Percentiles rank a stretch among this genome's conserved stretches.
Conservation (phyloP, 2,888 invertebrate genomes). For the Pristionchus maxplancki region DNA sequence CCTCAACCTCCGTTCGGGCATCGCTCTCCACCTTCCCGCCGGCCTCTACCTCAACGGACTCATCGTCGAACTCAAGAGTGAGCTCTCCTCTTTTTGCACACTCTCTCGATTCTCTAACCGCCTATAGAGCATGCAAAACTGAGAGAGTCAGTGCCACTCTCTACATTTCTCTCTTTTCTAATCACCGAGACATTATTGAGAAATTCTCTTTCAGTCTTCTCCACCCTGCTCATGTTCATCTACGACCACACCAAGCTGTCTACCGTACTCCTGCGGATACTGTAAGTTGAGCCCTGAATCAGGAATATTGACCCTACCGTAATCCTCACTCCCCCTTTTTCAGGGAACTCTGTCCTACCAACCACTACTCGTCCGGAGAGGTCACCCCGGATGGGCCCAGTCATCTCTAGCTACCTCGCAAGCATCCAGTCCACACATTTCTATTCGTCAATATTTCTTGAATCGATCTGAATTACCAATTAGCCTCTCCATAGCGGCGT, state of each 20-base stretch:
- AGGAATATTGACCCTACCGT: background rate
- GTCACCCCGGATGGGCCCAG: background rate
- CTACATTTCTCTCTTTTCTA: background rate
- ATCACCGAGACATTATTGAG: too few relatives aligned
- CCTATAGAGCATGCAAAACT: background rate
- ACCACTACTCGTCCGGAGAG: background rate
- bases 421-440: too few relatives aligned
- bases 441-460: too few relatives aligned
- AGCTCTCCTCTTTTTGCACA: background rate
- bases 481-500: too few relatives aligned
- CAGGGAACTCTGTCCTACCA: conserved; percentile 2
- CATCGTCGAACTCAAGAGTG: conserved; percentile 28
- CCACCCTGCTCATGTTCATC: conserved; percentile 17
- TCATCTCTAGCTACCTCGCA: background rate
- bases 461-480: too few relatives aligned
- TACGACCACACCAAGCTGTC: conserved; percentile 32
- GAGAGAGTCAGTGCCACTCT: background rate
- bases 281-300: background rate
- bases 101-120: background rate
- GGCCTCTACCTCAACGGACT: conserved; percentile 42
- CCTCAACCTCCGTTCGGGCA: conserved; percentile 10
- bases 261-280: background rate
- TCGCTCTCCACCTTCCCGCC: background rate
- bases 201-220: background rate
- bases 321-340: background rate